Evolutionary conservation across 2,888 invertebrate species (phyloP).

Genomic region (Dryocosmus kuriphilus): DNA sequence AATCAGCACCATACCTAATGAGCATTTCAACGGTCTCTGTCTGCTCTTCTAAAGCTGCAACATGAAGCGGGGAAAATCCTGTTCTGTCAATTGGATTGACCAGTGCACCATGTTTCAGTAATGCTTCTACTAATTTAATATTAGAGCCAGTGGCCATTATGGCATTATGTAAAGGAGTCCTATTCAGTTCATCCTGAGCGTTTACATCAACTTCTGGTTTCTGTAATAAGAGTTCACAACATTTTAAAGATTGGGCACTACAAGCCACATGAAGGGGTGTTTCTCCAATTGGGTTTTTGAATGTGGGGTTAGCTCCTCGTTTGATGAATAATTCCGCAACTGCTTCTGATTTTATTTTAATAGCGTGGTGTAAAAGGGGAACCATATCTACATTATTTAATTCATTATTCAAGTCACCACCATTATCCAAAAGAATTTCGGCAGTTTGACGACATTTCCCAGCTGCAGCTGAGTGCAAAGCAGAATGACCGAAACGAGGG

Average conservation of each 20-base stretch:
- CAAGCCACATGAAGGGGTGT: no score
- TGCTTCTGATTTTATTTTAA: conserved; percentile 70
- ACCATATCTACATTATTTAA: conserved; percentile 67
- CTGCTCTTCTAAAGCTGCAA: conserved; percentile 78
- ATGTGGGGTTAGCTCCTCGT: conserved; percentile 76
- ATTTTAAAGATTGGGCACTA: no score
- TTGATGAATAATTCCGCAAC: conserved; percentile 75
- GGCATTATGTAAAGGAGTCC: conserved; percentile 77
- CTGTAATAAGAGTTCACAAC: conserved; percentile 71
- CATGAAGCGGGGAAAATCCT: conserved; percentile 77
- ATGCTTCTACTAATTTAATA: conserved; percentile 67
- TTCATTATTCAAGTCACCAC: conserved; percentile 70
- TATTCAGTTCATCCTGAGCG: conserved; percentile 71
- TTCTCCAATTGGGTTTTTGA: conserved; percentile 75
- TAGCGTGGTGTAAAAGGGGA: conserved; percentile 79
- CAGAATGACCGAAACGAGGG: conserved; percentile 68
- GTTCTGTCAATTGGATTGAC: conserved; percentile 74
- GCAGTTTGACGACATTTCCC: conserved; percentile 76
- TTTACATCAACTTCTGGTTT: conserved; percentile 73
- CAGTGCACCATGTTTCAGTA: conserved; percentile 70
- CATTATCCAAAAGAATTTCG: conserved; percentile 75
- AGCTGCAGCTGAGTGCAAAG: conserved; percentile 79
- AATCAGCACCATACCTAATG: conserved; percentile 77
- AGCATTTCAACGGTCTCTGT: conserved; percentile 76
- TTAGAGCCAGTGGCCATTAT: conserved; percentile 73